These are phyloP conservation scores for Apostichopus japonicus DNA, from an alignment of 35 echinoderm and acorn worm species.

Conservation along the genomic window DNA sequence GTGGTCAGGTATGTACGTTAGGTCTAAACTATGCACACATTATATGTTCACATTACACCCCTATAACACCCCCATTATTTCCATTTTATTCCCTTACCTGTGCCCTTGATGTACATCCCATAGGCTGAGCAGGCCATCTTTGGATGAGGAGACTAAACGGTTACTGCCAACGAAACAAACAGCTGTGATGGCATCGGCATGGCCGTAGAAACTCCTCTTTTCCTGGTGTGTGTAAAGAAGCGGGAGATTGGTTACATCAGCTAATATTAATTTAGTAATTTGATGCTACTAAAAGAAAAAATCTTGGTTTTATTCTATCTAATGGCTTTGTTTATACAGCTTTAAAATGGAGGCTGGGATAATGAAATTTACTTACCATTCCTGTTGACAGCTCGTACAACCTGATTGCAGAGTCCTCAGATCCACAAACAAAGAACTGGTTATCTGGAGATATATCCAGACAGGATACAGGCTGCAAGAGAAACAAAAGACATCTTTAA, in stretches of 20 bases:
- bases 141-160: slow-evolving; percentile 83
- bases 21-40: no score
- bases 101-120: slow-evolving; percentile 91
- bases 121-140: slow-evolving; percentile 81
- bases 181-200: slow-evolving; percentile 76
- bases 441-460: slow-evolving; percentile 75
- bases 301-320: no score
- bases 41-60: no score
- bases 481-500: slow-evolving; percentile 11
- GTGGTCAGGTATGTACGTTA: no score
- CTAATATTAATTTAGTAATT: no score
- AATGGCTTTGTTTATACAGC: not conserved
- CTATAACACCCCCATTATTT: no score
- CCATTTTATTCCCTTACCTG: slow-evolving; percentile 57
- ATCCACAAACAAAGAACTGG: slow-evolving; percentile 74
- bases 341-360: not conserved
- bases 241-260: not conserved
- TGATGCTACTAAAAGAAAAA: no score
- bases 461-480: slow-evolving; percentile 83
- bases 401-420: slow-evolving; percentile 74
- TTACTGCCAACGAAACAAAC: slow-evolving; percentile 86
- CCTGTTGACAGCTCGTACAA: slow-evolving; percentile 77
- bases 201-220: slow-evolving; percentile 75
- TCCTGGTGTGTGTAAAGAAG: slow-evolving; percentile 49
- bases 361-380: slow-evolving; percentile 58